phyloP scores from a whole-genome alignment of 2,888 invertebrate genomes.

The Caenorhabditis wallacei region DNA sequence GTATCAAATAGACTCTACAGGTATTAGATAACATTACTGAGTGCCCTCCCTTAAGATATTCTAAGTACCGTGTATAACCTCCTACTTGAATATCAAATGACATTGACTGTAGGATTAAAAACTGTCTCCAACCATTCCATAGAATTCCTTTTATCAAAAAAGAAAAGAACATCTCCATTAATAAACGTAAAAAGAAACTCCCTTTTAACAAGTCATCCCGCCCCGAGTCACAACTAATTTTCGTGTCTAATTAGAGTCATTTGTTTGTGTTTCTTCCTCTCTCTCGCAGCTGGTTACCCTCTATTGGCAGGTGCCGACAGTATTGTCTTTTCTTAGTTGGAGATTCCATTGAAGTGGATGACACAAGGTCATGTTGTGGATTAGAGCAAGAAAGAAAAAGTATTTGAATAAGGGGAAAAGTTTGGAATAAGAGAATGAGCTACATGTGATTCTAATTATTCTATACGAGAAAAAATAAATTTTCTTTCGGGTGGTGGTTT shows the following conservation, averaged over 20 bases:
- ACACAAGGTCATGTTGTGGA: slow-evolving; percentile 30
- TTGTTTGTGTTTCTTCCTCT: slow-evolving; percentile 64
- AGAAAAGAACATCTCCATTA: slow-evolving; percentile 28
- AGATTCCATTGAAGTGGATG: slow-evolving; percentile 29
- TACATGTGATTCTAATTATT: slow-evolving; percentile 27
- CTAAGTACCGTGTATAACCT: neutral
- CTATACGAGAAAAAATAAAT: slow-evolving; percentile 5
- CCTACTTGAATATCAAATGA: neutral
- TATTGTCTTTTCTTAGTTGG: slow-evolving; percentile 47
- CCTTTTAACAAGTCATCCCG: slow-evolving; percentile 16
- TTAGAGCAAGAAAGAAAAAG: slow-evolving; percentile 6
- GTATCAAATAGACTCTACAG: no score
- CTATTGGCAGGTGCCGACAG: slow-evolving; percentile 38
- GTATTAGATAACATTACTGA: neutral
- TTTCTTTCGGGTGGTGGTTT: slow-evolving; percentile 32
- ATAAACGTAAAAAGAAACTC: slow-evolving; percentile 19
- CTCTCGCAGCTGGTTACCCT: slow-evolving; percentile 43
- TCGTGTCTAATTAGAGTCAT: slow-evolving; percentile 54
- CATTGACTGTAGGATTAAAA: neutral
- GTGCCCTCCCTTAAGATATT: neutral
- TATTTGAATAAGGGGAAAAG: neutral
- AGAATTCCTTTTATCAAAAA: neutral
- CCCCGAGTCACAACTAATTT: slow-evolving; percentile 28
- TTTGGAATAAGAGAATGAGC: neutral
- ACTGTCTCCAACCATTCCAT: neutral